Evolutionary conservation across 2,888 invertebrate genomes (phyloP), one percentile per base, ranked within the genome.

Genomic region (Bembecia ichneumoniformis): DNA sequence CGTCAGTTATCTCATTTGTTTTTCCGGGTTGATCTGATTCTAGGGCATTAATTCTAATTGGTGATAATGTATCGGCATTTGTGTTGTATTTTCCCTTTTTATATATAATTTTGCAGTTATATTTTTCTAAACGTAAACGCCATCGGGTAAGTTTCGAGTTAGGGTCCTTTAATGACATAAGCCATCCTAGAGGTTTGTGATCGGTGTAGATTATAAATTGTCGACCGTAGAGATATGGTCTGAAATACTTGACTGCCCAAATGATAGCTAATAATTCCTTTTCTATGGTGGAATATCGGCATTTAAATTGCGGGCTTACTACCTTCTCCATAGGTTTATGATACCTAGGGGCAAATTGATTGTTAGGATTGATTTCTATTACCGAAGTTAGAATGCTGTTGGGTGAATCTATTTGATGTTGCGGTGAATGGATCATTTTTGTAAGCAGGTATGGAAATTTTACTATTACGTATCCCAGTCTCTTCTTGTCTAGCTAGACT

Each of bases 211-310:
- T 35, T n/a, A n/a, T 35, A 9, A 35, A 35, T 10, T n/a, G 35
- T 35, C 56, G 57, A 2, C 71, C 72, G 17, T 71, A 74, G 3
- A 77, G 20, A 28, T 72, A 74, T 3, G 71, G 72, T 47, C 71
- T 51, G 9, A 76, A 68, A 36, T 63, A 64, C 52, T 73, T 71
- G 3, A 62, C 52, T 0, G 68, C 66, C 68, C 67, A 74, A 1
- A 74, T 60, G 7, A 75, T 68, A 0, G 64, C 64, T 35, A 69
- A 50, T 2, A 74, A 51, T 57, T 77, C 72, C 46, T 71, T 73
- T 52, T 76, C 72, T 14, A 71, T 60, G 0, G 60, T 62, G 0
- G 57, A 55, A 10, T 64, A 63, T 9, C 53, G 46, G 35, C 47
- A 46, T 54, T 66, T n/a, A n/a, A n/a, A n/a, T n/a, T n/a, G n/a